These are phyloP conservation scores for Choloepus hoffmanni DNA, from an alignment of 2,113 vertebrate genomes.

Conservation along the genomic window DNA sequence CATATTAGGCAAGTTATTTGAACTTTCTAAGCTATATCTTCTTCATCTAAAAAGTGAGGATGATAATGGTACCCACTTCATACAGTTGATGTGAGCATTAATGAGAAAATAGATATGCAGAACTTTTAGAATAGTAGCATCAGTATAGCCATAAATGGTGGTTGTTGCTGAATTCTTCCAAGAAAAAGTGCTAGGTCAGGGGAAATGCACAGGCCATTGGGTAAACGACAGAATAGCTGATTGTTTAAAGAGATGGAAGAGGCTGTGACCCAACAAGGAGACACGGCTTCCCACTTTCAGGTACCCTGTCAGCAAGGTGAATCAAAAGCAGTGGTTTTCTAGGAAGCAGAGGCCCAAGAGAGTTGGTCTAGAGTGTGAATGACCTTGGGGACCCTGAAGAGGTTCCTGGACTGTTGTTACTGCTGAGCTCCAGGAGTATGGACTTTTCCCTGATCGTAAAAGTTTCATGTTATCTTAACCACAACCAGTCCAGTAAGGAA, in stretches of 20 bases:
- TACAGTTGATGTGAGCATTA: not conserved
- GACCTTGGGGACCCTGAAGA: not conserved
- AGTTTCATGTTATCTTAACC: not conserved
- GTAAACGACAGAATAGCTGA: not conserved
- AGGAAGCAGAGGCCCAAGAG: not conserved
- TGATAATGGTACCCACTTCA: not conserved
- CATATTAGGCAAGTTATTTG: not conserved
- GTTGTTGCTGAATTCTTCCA: conserved; percentile 29
- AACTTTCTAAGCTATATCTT: not conserved
- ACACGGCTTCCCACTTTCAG: not conserved
- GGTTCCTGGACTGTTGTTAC: not conserved
- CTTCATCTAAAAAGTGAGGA: not conserved
- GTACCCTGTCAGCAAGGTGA: not conserved
- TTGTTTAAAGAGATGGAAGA: not conserved
- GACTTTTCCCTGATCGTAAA: not conserved
- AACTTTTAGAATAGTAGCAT: not conserved
- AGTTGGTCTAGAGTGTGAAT: not conserved
- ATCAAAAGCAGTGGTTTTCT: not conserved
- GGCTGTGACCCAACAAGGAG: not conserved
- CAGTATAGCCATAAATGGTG: not conserved
- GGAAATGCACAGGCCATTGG: not conserved
- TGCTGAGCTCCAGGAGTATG: not conserved
- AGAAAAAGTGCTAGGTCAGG: not conserved
- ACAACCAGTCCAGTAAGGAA: not conserved
- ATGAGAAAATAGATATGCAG: not conserved